Percentiles rank a stretch among this genome's conserved stretches.
Conservation (phyloP, 2,888 invertebrate species). For the Philaethria dido region DNA sequence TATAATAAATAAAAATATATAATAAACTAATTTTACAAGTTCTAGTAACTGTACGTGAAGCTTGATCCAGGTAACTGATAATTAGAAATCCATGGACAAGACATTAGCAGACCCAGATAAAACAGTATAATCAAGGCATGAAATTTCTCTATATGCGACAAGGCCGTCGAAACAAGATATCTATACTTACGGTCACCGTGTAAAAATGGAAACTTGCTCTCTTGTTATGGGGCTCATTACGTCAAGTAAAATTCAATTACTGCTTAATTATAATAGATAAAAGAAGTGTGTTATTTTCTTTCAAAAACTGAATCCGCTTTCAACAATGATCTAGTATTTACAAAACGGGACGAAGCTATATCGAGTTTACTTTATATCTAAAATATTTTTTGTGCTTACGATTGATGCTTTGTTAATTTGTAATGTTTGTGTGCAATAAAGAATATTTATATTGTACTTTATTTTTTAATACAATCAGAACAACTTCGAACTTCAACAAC, state of each 20-base stretch:
- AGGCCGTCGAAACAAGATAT: constrained; percentile 40
- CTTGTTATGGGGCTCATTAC: constrained; percentile 41
- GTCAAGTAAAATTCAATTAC: constrained; percentile 40
- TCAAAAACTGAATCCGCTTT: neutral
- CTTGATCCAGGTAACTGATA: neutral
- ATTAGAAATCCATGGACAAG: constrained; percentile 11
- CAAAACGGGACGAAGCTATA: neutral
- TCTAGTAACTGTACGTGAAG: neutral
- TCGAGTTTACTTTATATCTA: neutral
- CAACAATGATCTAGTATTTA: neutral
- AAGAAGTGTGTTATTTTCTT: constrained; percentile 11
- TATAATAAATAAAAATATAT: too few species aligned
- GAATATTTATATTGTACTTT: too few species aligned
- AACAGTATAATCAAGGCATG: neutral
- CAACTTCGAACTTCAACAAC: too few species aligned
- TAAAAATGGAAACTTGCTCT: constrained; percentile 44
- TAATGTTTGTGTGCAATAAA: too few species aligned
- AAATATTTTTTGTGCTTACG: too few species aligned
- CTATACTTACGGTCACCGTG: constrained; percentile 31
- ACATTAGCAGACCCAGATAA: neutral
- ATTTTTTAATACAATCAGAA: too few species aligned
- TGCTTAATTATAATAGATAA: constrained; percentile 32
- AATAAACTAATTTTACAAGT: neutral
- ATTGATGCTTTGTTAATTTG: too few species aligned
- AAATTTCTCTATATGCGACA: constrained; percentile 38